Percentiles rank a stretch among this genome's conserved stretches.
Evolutionary conservation across 2,797 vertebrate species (phyloP).

Genomic region (Lithobates sylvaticus): DNA sequence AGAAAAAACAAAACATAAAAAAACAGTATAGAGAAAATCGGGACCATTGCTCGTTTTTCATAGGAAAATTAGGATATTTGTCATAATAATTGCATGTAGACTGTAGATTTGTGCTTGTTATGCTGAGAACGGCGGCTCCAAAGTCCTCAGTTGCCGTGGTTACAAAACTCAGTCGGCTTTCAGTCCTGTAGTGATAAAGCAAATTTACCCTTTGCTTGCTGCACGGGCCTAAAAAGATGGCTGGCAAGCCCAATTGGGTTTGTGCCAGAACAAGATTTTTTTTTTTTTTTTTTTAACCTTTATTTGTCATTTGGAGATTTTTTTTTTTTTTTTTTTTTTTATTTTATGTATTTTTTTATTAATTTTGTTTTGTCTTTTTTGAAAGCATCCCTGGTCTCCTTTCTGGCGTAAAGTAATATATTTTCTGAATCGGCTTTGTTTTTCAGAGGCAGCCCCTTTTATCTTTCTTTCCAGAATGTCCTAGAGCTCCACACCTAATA

Average conservation of each 20-base stretch:
- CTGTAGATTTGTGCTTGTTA: background rate
- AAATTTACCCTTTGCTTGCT: constrained; percentile 47
- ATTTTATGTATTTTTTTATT: background rate
- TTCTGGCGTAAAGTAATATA: background rate
- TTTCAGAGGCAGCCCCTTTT: background rate
- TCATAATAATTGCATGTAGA: background rate
- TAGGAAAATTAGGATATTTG: background rate
- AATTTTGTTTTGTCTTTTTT: background rate
- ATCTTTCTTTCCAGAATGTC: constrained; percentile 25
- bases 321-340: background rate
- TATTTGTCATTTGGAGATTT: background rate
- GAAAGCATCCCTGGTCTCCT: background rate
- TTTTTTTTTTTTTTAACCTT: background rate
- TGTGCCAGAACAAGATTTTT: background rate
- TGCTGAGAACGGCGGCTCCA: background rate
- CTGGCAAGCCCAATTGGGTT: background rate
- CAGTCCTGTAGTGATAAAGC: constrained; percentile 29
- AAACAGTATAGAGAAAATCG: too few relatives aligned
- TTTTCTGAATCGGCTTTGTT: background rate
- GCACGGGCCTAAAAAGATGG: constrained; percentile 32
- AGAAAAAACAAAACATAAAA: background rate
- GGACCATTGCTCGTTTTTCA: background rate
- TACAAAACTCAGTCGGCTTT: constrained; percentile 17
- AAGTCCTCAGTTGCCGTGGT: constrained; percentile 50
- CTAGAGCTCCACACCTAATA: constrained; percentile 10